Conservation (phyloP, 2,888 invertebrate genomes). For the Drosophila leonis region DNA sequence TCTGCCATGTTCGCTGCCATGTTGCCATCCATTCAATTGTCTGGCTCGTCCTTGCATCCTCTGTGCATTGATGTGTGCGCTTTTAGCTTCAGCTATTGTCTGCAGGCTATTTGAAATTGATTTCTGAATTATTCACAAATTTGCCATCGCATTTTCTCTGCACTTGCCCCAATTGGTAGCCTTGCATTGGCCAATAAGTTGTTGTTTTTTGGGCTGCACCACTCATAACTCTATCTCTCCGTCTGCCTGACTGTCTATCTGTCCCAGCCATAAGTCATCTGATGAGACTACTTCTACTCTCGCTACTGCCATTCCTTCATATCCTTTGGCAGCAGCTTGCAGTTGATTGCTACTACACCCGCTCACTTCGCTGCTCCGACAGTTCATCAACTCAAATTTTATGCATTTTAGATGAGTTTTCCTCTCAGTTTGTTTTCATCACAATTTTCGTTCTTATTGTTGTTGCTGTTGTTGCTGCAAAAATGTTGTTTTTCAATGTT, state of each 20-base stretch:
- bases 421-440: constrained; percentile 76
- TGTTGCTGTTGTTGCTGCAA: constrained; percentile 34
- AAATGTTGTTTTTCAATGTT: constrained; percentile 66
- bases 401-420: constrained; percentile 83
- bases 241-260: neutral
- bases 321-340: constrained; percentile 60
- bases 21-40: constrained; percentile 64
- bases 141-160: constrained; percentile 29
- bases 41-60: constrained; percentile 34
- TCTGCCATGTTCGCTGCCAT: constrained; percentile 69
- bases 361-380: constrained; percentile 20
- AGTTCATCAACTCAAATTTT: constrained; percentile 84
- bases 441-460: constrained; percentile 38
- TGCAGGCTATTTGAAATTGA: constrained; percentile 63
- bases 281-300: constrained; percentile 38
- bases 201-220: constrained; percentile 6
- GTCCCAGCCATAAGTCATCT: constrained; percentile 60
- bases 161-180: constrained; percentile 58
- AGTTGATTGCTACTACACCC: constrained; percentile 59
- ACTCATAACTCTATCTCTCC: constrained; percentile 40
- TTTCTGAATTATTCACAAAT: constrained; percentile 76
- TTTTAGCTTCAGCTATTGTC: constrained; percentile 40
- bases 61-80: constrained; percentile 10
- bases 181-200: constrained; percentile 67
- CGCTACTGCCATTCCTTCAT: constrained; percentile 4